Conservation (phyloP, 92 coral and sea anemone species). For the Metridium senile region DNA sequence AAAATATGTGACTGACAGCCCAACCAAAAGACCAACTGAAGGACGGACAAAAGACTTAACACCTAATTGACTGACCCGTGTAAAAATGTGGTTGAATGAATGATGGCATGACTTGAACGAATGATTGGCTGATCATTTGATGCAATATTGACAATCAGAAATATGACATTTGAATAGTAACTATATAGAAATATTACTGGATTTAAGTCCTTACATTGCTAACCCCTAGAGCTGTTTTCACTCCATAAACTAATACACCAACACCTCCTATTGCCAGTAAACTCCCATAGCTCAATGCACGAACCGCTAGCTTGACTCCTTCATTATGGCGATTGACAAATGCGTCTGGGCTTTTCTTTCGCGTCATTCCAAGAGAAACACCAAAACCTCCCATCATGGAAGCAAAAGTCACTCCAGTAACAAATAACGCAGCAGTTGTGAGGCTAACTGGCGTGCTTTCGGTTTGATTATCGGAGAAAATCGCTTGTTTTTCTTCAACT, state of each 20-base stretch:
- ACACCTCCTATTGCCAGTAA: conserved; percentile 86
- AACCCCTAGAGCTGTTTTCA: conserved; percentile 82
- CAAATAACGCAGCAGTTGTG: conserved; percentile 61
- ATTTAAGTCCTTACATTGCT: conserved; percentile 58
- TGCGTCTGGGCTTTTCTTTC: conserved; percentile 75
- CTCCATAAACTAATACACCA: conserved; percentile 71
- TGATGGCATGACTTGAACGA: no score
- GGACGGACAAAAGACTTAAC: no score
- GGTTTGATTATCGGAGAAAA: conserved; percentile 10
- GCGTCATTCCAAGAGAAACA: conserved; percentile 76
- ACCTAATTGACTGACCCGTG: no score
- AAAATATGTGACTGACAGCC: no score
- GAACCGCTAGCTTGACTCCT: conserved; percentile 79
- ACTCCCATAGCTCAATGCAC: conserved; percentile 91
- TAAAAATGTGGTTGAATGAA: no score
- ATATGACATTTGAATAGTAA: no score
- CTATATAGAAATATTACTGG: not conserved
- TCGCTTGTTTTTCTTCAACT: not conserved
- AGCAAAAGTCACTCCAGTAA: conserved; percentile 87
- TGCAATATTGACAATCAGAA: no score
- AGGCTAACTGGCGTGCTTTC: conserved; percentile 27
- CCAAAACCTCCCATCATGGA: conserved; percentile 94
- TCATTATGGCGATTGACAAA: conserved; percentile 78
- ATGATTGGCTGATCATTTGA: no score
- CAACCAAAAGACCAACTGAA: no score